Conservation (phyloP, 2,888 invertebrate species). For the Tetragonisca angustula region DNA sequence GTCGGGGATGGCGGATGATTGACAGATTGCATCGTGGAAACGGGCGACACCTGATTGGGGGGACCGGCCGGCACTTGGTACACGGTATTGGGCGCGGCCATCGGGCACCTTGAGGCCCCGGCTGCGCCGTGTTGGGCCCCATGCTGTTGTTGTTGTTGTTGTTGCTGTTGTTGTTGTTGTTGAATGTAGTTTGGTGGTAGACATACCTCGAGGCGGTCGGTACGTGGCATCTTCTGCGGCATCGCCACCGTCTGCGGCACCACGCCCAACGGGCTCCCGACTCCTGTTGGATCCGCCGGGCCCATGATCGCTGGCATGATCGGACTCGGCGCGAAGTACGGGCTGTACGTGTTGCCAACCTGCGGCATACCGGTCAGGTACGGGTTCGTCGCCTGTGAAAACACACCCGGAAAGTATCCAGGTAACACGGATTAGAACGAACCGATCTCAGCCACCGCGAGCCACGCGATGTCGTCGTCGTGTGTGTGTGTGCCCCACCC, state of each 20-base stretch:
- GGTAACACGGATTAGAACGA: slow-evolving; percentile 72
- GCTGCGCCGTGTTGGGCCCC: slow-evolving; percentile 77
- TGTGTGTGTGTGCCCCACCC: slow-evolving; percentile 26
- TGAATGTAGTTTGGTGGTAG: slow-evolving; percentile 82
- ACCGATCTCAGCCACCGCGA: slow-evolving; percentile 55
- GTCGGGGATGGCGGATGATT: slow-evolving; percentile 81
- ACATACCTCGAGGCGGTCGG: slow-evolving; percentile 98
- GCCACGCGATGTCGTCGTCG: slow-evolving; percentile 47
- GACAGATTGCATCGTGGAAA: slow-evolving; percentile 83
- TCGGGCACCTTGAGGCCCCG: slow-evolving; percentile 81
- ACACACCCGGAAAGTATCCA: slow-evolving; percentile 76
- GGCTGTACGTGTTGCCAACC: slow-evolving; percentile 95
- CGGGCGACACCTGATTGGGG: slow-evolving; percentile 83
- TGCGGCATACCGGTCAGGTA: slow-evolving; percentile 96
- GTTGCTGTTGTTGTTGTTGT: slow-evolving; percentile 80
- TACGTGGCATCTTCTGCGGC: slow-evolving; percentile 97
- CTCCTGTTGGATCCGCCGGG: slow-evolving; percentile 90
- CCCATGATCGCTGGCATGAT: slow-evolving; percentile 96
- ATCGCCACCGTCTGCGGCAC: slow-evolving; percentile 94
- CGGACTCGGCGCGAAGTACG: slow-evolving; percentile 94
- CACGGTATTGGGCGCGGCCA: slow-evolving; percentile 76
- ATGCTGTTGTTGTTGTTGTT: slow-evolving; percentile 73
- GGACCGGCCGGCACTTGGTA: slow-evolving; percentile 82
- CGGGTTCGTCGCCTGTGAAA: slow-evolving; percentile 93
- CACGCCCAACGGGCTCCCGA: slow-evolving; percentile 92